These are phyloP conservation scores for Pan troglodytes DNA, from an alignment of 2,113 vertebrate genomes.

Conservation along the genomic window DNA sequence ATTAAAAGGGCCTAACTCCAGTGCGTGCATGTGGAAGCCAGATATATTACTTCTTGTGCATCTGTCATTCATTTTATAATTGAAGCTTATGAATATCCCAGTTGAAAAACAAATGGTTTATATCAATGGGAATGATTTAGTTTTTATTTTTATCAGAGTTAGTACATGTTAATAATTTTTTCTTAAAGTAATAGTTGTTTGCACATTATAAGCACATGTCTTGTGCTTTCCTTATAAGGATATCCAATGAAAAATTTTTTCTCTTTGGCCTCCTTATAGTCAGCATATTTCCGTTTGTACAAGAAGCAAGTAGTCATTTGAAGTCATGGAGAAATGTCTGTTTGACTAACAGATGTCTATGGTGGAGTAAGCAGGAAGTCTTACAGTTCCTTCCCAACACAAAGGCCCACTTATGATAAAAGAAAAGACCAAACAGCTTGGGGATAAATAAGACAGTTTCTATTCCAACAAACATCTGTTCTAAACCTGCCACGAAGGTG, in stretches of 20 bases:
- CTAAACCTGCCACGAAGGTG: slow-evolving; percentile 34
- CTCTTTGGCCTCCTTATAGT: slow-evolving; percentile 51
- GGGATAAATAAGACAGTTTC: slow-evolving; percentile 66
- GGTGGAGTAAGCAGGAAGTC: slow-evolving; percentile 70
- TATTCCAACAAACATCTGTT: slow-evolving; percentile 70
- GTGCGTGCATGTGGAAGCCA: slow-evolving; percentile 76
- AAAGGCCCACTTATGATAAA: slow-evolving; percentile 74
- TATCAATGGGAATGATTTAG: slow-evolving; percentile 72
- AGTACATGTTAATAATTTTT: slow-evolving; percentile 76
- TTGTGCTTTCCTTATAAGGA: slow-evolving; percentile 64
- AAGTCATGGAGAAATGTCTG: slow-evolving; percentile 72
- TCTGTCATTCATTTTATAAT: slow-evolving; percentile 81
- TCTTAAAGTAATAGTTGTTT: slow-evolving; percentile 74
- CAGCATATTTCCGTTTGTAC: slow-evolving; percentile 67
- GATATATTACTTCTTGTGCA: slow-evolving; percentile 68
- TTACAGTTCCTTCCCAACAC: slow-evolving; percentile 59
- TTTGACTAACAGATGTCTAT: slow-evolving; percentile 77
- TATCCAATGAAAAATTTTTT: slow-evolving; percentile 27
- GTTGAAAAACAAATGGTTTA: slow-evolving; percentile 76
- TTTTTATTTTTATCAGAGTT: slow-evolving; percentile 79
- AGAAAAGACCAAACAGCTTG: slow-evolving; percentile 69
- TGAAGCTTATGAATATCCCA: slow-evolving; percentile 78
- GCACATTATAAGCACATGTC: slow-evolving; percentile 75
- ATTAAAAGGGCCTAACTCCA: slow-evolving; percentile 67
- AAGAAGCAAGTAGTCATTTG: slow-evolving; percentile 75